Percentiles rank a stretch among this genome's conserved stretches.
phyloP scores from a whole-genome alignment of 1,140 invertebrate genomes.

The Fopius arisanus region DNA sequence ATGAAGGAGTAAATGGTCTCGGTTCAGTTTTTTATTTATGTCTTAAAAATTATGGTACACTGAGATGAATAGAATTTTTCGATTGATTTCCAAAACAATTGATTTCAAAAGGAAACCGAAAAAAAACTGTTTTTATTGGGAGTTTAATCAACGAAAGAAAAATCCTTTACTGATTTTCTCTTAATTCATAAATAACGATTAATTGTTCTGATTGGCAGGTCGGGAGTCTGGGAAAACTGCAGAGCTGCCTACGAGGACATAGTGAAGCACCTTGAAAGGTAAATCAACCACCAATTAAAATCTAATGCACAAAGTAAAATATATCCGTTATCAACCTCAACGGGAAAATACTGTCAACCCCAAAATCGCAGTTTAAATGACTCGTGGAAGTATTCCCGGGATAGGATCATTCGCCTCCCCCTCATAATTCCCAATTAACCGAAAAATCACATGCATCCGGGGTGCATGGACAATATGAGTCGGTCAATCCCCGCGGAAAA shows the following conservation, averaged over 20 bases:
- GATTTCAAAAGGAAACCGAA: too few species aligned
- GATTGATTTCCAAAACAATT: too few species aligned
- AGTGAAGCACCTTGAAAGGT: slow-evolving; percentile 91
- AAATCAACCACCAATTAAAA: slow-evolving; percentile 47
- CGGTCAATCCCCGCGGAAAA: background rate
- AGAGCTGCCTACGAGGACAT: slow-evolving; percentile 92
- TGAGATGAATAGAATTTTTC: slow-evolving; percentile 19
- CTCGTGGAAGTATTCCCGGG: slow-evolving; percentile 7
- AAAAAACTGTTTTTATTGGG: too few species aligned
- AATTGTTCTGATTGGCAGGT: too few species aligned
- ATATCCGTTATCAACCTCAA: background rate
- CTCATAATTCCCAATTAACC: slow-evolving; percentile 41
- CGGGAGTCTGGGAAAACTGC: slow-evolving; percentile 92
- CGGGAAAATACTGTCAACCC: background rate
- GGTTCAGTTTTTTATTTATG: background rate
- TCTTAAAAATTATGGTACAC: slow-evolving; percentile 52
- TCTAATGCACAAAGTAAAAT: background rate
- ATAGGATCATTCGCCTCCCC: background rate
- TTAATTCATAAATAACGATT: too few species aligned
- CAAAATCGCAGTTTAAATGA: background rate
- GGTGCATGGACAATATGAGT: slow-evolving; percentile 14
- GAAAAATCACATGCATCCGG: slow-evolving; percentile 37
- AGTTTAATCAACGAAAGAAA: too few species aligned
- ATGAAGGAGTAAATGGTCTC: background rate
- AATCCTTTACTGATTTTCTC: too few species aligned